Conservation (phyloP, 2,797 vertebrate genomes). For the Momotus momota region DNA sequence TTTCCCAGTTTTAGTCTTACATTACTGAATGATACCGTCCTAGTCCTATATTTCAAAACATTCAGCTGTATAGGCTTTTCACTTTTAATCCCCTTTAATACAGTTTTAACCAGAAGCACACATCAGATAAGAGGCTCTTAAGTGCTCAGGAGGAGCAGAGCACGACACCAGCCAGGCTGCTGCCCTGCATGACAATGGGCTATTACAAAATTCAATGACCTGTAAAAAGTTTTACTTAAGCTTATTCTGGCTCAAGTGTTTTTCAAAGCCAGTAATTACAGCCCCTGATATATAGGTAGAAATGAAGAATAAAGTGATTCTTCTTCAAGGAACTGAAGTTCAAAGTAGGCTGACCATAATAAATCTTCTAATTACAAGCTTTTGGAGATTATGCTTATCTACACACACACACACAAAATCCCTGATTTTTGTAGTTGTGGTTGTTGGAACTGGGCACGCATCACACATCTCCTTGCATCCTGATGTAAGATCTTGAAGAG, state of each 20-base stretch:
- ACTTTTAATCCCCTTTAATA: not conserved
- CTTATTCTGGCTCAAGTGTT: not conserved
- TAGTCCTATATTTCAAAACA: not conserved
- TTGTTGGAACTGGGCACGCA: not conserved
- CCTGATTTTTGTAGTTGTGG: accelerated
- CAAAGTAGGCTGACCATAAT: not conserved
- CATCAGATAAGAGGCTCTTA: not conserved
- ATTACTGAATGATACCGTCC: not conserved
- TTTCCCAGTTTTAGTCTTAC: not conserved
- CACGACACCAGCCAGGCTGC: accelerated
- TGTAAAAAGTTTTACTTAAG: not conserved
- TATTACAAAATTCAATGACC: not conserved
- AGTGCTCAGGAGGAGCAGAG: not conserved
- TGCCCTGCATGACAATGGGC: accelerated
- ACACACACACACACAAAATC: not conserved
- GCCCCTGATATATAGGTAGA: accelerated
- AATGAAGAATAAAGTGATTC: not conserved
- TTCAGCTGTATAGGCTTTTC: not conserved
- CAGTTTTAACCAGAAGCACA: not conserved
- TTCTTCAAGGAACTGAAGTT: not conserved
- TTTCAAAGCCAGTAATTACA: not conserved
- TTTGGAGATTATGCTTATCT: not conserved
- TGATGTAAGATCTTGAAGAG: not conserved
- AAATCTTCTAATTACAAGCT: not conserved
- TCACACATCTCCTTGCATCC: not conserved